Evolutionary conservation across 2,888 invertebrate genomes (phyloP), one percentile per base, ranked within the genome.

Genomic region (Alcis repandata): DNA sequence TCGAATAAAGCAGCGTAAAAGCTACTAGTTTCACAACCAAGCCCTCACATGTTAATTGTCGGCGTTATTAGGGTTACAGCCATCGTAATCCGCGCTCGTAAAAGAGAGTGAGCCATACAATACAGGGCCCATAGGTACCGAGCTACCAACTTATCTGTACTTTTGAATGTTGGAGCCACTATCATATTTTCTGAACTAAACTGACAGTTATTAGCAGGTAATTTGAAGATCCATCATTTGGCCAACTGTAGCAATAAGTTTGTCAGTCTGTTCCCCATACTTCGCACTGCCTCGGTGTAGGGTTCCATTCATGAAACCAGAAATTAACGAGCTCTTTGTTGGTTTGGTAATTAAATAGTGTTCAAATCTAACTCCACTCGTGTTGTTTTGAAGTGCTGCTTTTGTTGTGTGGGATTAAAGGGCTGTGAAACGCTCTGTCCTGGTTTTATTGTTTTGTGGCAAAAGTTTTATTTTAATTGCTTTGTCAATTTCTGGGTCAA

Each of bases 51-150:
- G 78, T 79, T 80, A 80, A 80, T 79, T 80, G 78, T 78, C 67
- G 64, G 53, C 73, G 71, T 73, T 76, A 79, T 78, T 73, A 72
- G 71, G 74, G 70, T 71, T 73, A 72, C 70, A 73, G 68, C 73
- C 74, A 74, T 72, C 74, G 75, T 79, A 78, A 80, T 77, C 77
- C 76, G 57, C 57, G 76, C 77, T 80, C 78, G 77, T 80, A 80
- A 79, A 79, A 77, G 77, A 76, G 64, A 72, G 70, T 68, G 71
- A 67, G 63, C 43, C 65, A 73, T 73, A 71, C 69, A 78, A 73
- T 52, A 49, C 46, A 46, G 51, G 49, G 45, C 27, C 17, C 33
- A 22, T 51, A 40, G 46, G 36, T 51, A 51, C 51, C 36, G 36
- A 19, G 13, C 17, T 4, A 36, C 36, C 19, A 13, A 48, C 15